Evolutionary conservation across 1,140 invertebrate species (phyloP).

Genomic region (Trachymyrmex septentrionalis): DNA sequence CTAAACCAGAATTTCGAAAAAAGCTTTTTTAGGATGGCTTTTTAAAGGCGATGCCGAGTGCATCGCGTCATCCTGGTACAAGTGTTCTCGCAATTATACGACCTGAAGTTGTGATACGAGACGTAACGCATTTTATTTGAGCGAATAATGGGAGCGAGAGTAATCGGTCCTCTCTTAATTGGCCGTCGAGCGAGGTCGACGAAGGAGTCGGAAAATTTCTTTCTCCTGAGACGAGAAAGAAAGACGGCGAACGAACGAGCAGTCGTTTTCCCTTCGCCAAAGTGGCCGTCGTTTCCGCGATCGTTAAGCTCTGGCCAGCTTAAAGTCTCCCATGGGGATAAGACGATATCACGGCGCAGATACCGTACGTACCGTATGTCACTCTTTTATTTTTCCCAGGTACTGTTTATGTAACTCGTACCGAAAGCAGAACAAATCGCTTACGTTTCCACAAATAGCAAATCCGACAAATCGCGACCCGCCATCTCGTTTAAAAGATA

Average conservation of each 20-base stretch:
- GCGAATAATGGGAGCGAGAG: constrained; percentile 47
- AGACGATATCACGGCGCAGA: constrained; percentile 42
- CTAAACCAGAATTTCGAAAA: constrained; percentile 36
- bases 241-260: constrained; percentile 44
- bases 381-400: constrained; percentile 1
- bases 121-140: constrained; percentile 51
- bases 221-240: constrained; percentile 1
- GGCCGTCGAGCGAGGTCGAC: constrained; percentile 25
- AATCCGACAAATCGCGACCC: constrained; percentile 25
- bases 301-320: constrained; percentile 59
- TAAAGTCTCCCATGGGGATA: constrained; percentile 58
- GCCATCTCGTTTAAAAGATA: not conserved
- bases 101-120: not conserved
- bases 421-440: constrained; percentile 30
- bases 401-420: constrained; percentile 51
- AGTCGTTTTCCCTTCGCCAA: constrained; percentile 57
- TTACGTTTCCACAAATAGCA: constrained; percentile 5
- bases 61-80: not conserved
- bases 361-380: constrained; percentile 31
- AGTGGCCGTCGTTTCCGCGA: constrained; percentile 63
- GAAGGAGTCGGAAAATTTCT: constrained; percentile 61
- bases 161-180: constrained; percentile 67
- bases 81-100: constrained; percentile 21
- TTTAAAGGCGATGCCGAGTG: not conserved
- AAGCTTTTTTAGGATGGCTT: not conserved